Evolutionary conservation across 2,113 vertebrate species (phyloP), one percentile per base, ranked within the genome.

Genomic region (Mesocricetus auratus): DNA sequence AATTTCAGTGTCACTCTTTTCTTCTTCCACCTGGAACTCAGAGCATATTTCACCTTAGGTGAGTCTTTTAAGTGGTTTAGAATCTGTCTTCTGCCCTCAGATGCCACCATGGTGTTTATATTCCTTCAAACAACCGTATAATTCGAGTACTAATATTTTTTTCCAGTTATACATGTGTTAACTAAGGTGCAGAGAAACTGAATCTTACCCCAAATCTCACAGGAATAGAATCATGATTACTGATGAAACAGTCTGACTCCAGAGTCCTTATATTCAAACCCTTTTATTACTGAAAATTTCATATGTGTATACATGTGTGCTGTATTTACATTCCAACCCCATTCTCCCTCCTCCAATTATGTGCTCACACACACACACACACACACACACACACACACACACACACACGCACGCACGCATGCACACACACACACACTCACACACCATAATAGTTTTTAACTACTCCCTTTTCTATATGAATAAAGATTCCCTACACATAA

Each of bases 31-130:
- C 66, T 89, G 42, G n/a, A 66, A 2, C 85, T 89, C 29, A 90
- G 29, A 83, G 13, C 13, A 82, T 81, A 39, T 42, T 69, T 81
- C 39, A 60, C 22, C 50, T 47, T 64, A 4, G 69, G 90, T 90
- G 3, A 77, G 5, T 78, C n/a, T 47, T 89, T 86, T 86, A 86
- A 3, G n/a, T 73, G 3, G 2, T 53, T 1, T 62, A 92, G 24
- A 93, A 78, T 93, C 45, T 74, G 62, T 24, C 7, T 68, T 87
- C 4, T 74, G 79, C 50, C 88, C 58, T 93, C 19, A 96, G 56
- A 64, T 1, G 53, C 17, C 74, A 95, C 16, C 26, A 73, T 3
- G 56, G 42, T 75, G 33, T 83, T 53, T 74, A 3, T 90, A 92
- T 93, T 90, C 42, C 10, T 96, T 36, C 11, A 73, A 94, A 71